These are phyloP conservation scores for Tolmerus cingulatus DNA, from an alignment of 2,888 invertebrate species.

Conservation along the genomic window DNA sequence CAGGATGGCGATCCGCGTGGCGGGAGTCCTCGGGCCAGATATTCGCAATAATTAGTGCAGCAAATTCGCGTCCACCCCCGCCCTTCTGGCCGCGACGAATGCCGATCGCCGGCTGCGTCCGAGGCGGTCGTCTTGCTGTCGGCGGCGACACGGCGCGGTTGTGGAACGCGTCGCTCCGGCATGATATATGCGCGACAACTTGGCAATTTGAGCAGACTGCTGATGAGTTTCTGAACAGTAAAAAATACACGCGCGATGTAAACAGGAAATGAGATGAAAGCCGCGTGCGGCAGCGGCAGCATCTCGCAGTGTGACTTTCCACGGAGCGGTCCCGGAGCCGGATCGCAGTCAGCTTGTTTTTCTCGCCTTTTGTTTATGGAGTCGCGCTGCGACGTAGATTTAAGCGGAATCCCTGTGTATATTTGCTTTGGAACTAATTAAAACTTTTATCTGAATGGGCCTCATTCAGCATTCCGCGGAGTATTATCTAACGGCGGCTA, in stretches of 20 bases:
- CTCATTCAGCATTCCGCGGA: conserved; percentile 2
- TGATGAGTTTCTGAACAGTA: conserved; percentile 39
- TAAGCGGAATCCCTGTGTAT: neutral
- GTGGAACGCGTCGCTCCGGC: neutral
- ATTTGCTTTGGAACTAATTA: conserved; percentile 35
- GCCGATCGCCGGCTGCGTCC: neutral
- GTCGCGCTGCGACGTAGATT: conserved; percentile 1
- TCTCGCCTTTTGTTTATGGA: conserved; percentile 8
- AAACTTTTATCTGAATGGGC: conserved; percentile 25
- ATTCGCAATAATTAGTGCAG: neutral
- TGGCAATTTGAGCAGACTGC: conserved; percentile 38
- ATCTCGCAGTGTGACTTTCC: conserved; percentile 3
- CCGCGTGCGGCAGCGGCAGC: conserved; percentile 7
- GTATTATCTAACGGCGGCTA: neutral
- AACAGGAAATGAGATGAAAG: conserved; percentile 47
- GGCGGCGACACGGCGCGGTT: neutral
- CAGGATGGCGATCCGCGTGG: neutral
- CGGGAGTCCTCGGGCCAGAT: neutral
- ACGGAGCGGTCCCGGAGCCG: neutral
- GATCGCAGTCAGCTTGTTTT: neutral
- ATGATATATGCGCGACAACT: conserved; percentile 39
- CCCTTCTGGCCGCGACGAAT: neutral
- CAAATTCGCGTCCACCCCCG: neutral
- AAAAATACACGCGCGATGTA: conserved; percentile 41
- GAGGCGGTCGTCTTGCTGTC: neutral